A percentile compares a stretch with the other conserved stretches of the same genome.
Conservation (phyloP, 2,797 vertebrate species). For the Notolabrus celidotus region DNA sequence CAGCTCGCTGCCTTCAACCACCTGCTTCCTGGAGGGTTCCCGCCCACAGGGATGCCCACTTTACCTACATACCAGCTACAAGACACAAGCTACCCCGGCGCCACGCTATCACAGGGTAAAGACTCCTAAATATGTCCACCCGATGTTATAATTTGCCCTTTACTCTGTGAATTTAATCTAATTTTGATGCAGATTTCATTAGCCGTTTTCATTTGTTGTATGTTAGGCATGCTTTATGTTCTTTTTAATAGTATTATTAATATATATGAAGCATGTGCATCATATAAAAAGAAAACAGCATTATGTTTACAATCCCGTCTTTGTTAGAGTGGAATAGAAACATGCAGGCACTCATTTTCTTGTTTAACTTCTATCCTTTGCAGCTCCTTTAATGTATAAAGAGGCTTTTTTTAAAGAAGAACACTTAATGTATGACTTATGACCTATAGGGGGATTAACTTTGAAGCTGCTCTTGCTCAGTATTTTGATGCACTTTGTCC, state of each 20-base stretch:
- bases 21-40: constrained; percentile 96
- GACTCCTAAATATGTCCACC: background rate
- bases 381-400: constrained; percentile 11
- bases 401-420: constrained; percentile 2
- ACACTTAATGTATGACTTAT: constrained; percentile 24
- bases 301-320: constrained; percentile 69
- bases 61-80: constrained; percentile 96
- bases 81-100: constrained; percentile 91
- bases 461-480: background rate
- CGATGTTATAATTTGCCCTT: constrained; percentile 23
- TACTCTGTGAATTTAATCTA: constrained; percentile 51
- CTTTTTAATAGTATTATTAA: constrained; percentile 45
- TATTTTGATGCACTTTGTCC: background rate
- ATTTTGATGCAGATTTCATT: constrained; percentile 65
- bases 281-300: constrained; percentile 50
- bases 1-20: constrained; percentile 98
- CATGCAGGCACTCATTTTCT: constrained; percentile 17
- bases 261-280: constrained; percentile 59
- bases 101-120: constrained; percentile 95
- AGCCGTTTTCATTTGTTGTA: constrained; percentile 55
- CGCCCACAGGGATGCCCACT: constrained; percentile 93
- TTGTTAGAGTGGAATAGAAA: constrained; percentile 47
- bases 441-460: background rate
- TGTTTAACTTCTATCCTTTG: background rate
- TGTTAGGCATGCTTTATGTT: constrained; percentile 53